Evolutionary conservation across 2,113 vertebrate species (phyloP).

Genomic region (Eretmochelys imbricata): DNA sequence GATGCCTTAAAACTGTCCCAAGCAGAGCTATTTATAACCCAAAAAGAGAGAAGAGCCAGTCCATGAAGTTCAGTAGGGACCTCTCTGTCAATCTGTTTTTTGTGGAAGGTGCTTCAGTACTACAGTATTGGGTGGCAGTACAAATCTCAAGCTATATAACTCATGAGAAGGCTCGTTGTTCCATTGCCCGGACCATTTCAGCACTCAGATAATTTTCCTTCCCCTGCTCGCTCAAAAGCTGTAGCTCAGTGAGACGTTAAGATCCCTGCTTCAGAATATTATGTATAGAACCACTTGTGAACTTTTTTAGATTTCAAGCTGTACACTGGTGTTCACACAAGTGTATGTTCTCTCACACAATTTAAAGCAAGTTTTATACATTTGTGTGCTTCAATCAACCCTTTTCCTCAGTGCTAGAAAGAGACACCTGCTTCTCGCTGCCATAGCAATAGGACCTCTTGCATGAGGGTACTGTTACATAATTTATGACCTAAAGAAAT

Average conservation of each 20-base stretch:
- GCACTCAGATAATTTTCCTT: not conserved
- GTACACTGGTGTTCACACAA: not conserved
- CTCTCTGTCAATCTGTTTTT: not conserved
- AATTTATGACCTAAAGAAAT: not conserved
- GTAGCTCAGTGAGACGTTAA: not conserved
- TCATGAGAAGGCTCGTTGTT: not conserved
- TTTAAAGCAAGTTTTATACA: not conserved
- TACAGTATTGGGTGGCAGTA: not conserved
- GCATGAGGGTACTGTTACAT: not conserved
- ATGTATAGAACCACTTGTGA: not conserved
- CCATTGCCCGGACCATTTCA: not conserved
- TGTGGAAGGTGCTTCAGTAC: not conserved
- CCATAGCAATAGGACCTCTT: not conserved
- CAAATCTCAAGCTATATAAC: not conserved
- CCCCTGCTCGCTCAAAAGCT: not conserved
- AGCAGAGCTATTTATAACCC: not conserved
- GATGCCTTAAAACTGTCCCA: not conserved
- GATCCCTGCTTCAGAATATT: not conserved
- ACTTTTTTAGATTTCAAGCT: not conserved
- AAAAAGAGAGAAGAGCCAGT: not conserved
- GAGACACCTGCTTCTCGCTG: fast-evolving
- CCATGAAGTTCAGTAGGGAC: not conserved
- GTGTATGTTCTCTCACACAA: not conserved
- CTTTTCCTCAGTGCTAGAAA: not conserved
- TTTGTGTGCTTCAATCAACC: not conserved